These are phyloP conservation scores for Leptocoma aspasia DNA, from an alignment of 2,113 vertebrate species.

Conservation along the genomic window DNA sequence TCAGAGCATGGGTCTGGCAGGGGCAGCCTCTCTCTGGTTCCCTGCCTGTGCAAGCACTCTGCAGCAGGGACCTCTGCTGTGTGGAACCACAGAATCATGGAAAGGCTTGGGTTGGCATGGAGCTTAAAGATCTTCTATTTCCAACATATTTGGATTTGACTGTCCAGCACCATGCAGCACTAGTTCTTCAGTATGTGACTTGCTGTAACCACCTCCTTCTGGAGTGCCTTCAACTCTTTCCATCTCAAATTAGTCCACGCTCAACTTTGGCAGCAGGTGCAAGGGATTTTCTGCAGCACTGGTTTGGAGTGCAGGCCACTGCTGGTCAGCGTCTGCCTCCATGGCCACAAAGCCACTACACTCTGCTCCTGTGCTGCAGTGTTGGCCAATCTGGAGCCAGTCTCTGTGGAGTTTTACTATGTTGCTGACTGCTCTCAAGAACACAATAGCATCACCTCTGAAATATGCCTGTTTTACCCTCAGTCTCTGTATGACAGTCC, in stretches of 20 bases:
- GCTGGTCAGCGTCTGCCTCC: not conserved
- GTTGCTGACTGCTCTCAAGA: rapidly evolving
- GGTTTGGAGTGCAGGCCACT: not conserved
- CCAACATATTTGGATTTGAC: not conserved
- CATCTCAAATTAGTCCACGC: too few species aligned
- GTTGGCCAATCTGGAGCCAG: not conserved
- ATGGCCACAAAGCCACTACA: not conserved
- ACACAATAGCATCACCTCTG: not conserved
- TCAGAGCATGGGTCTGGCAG: not conserved
- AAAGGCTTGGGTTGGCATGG: not conserved
- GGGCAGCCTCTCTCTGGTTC: not conserved
- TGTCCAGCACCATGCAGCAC: not conserved
- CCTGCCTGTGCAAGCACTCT: not conserved
- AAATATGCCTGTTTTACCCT: not conserved
- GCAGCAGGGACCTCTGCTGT: not conserved
- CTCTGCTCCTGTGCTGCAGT: not conserved
- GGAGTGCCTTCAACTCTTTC: not conserved
- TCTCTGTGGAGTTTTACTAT: not conserved
- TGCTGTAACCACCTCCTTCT: not conserved
- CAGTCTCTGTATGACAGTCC: not conserved
- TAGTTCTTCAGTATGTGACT: not conserved
- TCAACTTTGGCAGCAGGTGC: not conserved
- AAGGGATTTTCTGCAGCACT: not conserved
- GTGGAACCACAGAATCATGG: not conserved
- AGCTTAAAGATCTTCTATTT: not conserved